Evolutionary conservation across 2,888 invertebrate genomes (phyloP), one percentile per base, ranked within the genome.

Genomic region (Rhimphoctona megacephalus): DNA sequence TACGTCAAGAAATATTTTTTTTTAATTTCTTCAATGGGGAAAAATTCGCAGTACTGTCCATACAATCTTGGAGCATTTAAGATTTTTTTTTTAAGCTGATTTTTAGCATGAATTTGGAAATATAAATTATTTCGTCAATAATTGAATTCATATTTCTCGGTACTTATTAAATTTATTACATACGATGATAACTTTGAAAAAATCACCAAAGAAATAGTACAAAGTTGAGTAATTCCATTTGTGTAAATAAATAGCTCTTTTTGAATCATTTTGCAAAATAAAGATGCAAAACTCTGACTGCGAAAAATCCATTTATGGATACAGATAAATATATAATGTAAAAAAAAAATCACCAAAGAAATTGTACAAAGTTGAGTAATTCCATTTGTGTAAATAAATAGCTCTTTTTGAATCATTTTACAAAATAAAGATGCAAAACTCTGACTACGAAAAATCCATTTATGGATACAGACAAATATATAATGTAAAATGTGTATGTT

Each of bases 281-380:
- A 61, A 67, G 39, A 61, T 43, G 39, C 57, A 7, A n/a, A 73
- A 22, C 54, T n/a, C 11, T 33, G 52, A 25, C 19, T 36, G 36
- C n/a, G 54, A 73, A 22, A 46, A 17, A 30, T 61, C 30, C 61
- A 30, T 61, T 61, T 30, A 61, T 61, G 61, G 61, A 22, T 73
- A 39, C 36, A 14, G 54, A 17, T 11, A 57, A 54, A 69, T 33
- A 36, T 22, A 36, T 14, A 36, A 36, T 30, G 52, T 22, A 54
- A 39, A 76, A 61, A n/a, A n/a, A n/a, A n/a, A n/a, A n/a, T n/a
- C n/a, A n/a, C n/a, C n/a, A n/a, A n/a, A n/a, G n/a, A 49, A 49
- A 17, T 17, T 0, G 17, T 1, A 17, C 17, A 19, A 49, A 17
- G 17, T 49, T 49, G 17, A 49, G 19, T 2, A 49, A 49, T 49